Percentiles rank a stretch among this genome's conserved stretches.
Evolutionary conservation across 2,797 vertebrate species (phyloP).

Genomic region (Tenualosa ilisha): DNA sequence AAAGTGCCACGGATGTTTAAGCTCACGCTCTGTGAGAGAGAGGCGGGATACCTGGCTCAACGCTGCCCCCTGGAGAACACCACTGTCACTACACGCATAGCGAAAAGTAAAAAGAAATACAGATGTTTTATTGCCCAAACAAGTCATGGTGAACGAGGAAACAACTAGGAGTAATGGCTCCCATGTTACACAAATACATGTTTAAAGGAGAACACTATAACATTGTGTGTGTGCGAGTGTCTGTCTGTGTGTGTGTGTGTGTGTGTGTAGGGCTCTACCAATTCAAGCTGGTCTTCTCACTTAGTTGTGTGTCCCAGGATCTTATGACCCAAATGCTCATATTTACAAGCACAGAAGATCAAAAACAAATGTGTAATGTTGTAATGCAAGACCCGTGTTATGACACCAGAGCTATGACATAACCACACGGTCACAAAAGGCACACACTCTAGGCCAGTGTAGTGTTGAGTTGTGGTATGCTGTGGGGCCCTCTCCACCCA

Average conservation of each 20-base stretch:
- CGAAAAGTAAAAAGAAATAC: neutral
- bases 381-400: neutral
- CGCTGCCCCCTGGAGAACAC: neutral
- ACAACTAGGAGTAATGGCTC: neutral
- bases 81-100: neutral
- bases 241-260: too few relatives aligned
- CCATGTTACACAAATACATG: neutral
- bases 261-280: neutral
- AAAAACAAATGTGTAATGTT: neutral
- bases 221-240: too few relatives aligned
- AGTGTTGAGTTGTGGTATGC: neutral
- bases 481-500: neutral
- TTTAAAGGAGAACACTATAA: neutral
- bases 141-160: neutral
- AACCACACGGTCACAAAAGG: neutral
- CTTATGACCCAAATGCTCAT: neutral
- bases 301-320: neutral
- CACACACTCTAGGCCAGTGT: neutral
- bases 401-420: neutral
- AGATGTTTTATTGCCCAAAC: neutral
- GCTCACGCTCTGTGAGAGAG: neutral
- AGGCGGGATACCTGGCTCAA: neutral
- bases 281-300: neutral
- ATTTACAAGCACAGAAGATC: neutral
- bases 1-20: neutral